Evolutionary conservation across 2,888 invertebrate species (phyloP), one percentile per base, ranked within the genome.

Genomic region (Andrena haemorrhoa): DNA sequence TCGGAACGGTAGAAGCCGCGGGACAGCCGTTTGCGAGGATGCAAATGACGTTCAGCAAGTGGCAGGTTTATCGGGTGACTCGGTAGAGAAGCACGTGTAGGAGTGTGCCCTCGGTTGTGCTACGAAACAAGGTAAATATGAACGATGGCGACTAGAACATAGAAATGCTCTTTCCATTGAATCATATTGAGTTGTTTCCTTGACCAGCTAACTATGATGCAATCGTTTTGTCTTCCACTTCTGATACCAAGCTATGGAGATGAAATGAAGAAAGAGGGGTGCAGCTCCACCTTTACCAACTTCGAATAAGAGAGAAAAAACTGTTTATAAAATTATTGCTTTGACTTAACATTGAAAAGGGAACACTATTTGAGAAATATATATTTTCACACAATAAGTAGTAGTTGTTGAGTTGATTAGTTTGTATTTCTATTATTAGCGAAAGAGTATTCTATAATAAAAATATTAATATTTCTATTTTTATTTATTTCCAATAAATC

Each of bases 31-130:
- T 51, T 0, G 7, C 2, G 33, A 56, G n/a, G 29, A 78, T 56
- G 29, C 71, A 78, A 80, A 72, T 68, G 61, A 33, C 49, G 60
- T 65, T 70, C 56, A 31, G 7, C 31, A 31, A 68, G 63, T 35
- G 49, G 51, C n/a, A 8, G 6, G 53, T 58, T 41, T 29, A 2
- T 53, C 29, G 16, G 8, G 26, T 31, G 41, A 58, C 20, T 16
- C 8, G 12, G 41, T 58, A 58, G 2, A 8, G 3, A 33, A 53
- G 69, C 64, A 63, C 29, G n/a, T 8, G 8, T 23, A 47, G 31
- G 56, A 29, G 66, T 31, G 31, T n/a, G 56, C 47, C 31, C n/a
- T 65, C 6, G 5, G 16, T 41, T 41, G n/a, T 12, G 41, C 1
- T 35, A 2, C 8, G 8, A 33, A 61, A 8, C 35, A 20, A 20